Evolutionary conservation across 2,113 vertebrate genomes (phyloP).

Genomic region (Gasterosteus aculeatus): DNA sequence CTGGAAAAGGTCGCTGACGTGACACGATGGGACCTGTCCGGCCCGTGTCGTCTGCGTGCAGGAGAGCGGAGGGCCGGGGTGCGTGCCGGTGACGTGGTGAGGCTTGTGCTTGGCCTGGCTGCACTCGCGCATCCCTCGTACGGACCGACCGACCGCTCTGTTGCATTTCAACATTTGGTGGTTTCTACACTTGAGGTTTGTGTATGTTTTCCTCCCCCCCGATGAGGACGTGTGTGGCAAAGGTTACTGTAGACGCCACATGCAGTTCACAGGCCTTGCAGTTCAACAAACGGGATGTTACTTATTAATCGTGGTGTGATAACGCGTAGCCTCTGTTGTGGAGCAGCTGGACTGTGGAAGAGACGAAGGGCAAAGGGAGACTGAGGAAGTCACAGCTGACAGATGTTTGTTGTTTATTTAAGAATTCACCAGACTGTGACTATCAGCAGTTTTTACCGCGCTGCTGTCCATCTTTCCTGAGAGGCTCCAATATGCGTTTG

Average conservation of each 20-base stretch:
- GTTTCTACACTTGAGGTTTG: neutral
- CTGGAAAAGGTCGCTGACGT: conserved; percentile 42
- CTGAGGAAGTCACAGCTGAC: conserved; percentile 1
- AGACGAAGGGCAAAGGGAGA: neutral
- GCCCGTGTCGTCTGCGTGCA: conserved; percentile 33
- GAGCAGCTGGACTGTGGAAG: conserved; percentile 43
- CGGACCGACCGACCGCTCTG: neutral
- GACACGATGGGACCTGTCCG: conserved; percentile 40
- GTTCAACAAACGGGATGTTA: conserved; percentile 45
- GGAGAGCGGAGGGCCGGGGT: neutral
- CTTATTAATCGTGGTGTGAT: conserved; percentile 55
- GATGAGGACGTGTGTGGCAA: neutral
- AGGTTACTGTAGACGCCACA: conserved; percentile 3
- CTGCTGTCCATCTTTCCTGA: neutral
- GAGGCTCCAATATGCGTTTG: neutral
- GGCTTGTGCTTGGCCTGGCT: conserved; percentile 27
- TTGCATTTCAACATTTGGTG: conserved; percentile 3
- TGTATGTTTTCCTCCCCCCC: neutral
- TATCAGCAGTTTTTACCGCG: neutral
- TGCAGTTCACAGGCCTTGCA: conserved; percentile 30
- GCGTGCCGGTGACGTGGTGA: conserved; percentile 48
- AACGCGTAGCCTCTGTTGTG: conserved; percentile 39
- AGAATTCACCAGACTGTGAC: neutral
- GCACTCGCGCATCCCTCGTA: conserved; percentile 5
- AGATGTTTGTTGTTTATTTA: conserved; percentile 28